A percentile compares a stretch with the other conserved stretches of the same genome.
phyloP scores from a whole-genome alignment of 2,113 vertebrate genomes.

The Phalacrocorax carbo region DNA sequence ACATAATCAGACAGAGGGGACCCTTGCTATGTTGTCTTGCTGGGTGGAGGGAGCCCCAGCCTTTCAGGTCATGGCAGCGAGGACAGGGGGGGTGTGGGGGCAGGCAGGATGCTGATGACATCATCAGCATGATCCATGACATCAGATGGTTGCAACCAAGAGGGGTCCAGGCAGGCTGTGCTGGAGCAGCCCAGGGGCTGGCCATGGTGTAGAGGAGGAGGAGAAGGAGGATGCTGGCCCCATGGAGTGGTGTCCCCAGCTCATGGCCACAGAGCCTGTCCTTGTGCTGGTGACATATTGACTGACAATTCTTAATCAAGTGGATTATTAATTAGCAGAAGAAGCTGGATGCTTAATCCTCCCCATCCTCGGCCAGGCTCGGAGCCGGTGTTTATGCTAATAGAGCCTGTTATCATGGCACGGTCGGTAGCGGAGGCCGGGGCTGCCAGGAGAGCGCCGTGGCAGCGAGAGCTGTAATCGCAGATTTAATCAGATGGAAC shows the following conservation, averaged over 20 bases:
- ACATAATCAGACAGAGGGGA: background rate
- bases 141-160: background rate
- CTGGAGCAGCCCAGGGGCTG: background rate
- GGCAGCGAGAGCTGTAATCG: background rate
- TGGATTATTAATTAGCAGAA: constrained; percentile 51
- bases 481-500: background rate
- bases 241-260: fast-evolving
- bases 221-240: background rate
- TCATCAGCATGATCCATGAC: background rate
- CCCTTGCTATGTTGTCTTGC: background rate
- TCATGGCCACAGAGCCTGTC: background rate
- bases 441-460: background rate
- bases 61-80: background rate
- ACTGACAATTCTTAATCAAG: constrained; percentile 17
- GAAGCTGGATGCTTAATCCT: background rate
- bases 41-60: background rate
- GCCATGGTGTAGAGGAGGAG: background rate
- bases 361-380: background rate
- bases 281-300: background rate
- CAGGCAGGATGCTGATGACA: background rate
- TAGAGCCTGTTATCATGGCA: background rate
- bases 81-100: fast-evolving
- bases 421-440: background rate
- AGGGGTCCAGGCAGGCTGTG: background rate
- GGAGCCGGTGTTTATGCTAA: background rate